Base-by-base conservation (phyloP, 2,888 invertebrate species). In the Caenorhabditis sp. region DNA sequence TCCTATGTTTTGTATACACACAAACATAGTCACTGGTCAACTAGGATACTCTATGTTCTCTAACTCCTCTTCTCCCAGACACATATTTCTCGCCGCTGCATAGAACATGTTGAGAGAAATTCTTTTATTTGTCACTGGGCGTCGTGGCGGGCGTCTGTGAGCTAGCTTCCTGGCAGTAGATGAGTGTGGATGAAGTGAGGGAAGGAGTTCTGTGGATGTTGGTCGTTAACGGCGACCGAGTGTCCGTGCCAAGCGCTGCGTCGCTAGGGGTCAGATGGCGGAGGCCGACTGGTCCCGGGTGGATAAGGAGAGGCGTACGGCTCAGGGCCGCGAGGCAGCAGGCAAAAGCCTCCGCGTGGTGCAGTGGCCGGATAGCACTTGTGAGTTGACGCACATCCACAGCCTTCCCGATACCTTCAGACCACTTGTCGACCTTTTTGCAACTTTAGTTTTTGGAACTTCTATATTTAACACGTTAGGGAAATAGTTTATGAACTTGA, bases 261-360 rank as follows among this genome's bases (percentile, higher is more conserved):
- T 77, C 74, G 66, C 74, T 63, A 77, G 69, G 74, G 74, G 63
- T 59, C 61, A 21, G 36, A 25, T 59, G 52, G 58, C 74, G 74
- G 71, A 77, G 62, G 74, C 61, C 50, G 31, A 21, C 49, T 26
- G 54, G 68, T 63, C 66, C 74, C 67, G 77, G 77, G 74, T 65
- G 77, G 63, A 73, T 64, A 81, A 81, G 78, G 80, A 80, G 78
- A 70, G 67, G 72, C 69, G 74, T 70, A 77, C 60, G 81, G 80
- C 80, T 80, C 77, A 81, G 81, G 80, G 72, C 81, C 80, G 77
- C 70, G 80, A 81, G 81, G 81, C 72, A 81, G 80, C 81, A 81
- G 79, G 78, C 78, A 77, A 76, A 81, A 83, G 70, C 75, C 64
- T 71, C 80, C 78, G 80, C 80, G 77, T 72, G 76, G 77, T 76